Conservation (phyloP, 2,113 vertebrate genomes). For the Odontesthes bonariensis region DNA sequence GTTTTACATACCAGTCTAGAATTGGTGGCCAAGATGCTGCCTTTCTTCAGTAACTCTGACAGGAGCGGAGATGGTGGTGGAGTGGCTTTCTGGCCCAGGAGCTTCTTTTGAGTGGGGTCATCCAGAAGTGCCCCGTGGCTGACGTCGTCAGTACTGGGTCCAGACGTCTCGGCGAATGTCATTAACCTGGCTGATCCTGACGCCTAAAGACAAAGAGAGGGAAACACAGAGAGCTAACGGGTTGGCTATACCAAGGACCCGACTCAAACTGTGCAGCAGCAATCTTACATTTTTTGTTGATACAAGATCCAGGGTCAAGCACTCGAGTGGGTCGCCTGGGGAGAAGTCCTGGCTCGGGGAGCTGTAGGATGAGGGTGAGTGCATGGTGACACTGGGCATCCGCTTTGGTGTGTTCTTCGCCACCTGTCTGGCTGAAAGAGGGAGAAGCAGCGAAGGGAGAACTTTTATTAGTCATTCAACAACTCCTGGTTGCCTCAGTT, state of each 20-base stretch:
- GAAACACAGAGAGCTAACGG: background rate
- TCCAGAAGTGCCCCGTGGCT: conserved; percentile 90
- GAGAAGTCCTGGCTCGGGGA: conserved; percentile 90
- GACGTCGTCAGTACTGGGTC: conserved; percentile 86
- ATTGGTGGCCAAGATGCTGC: conserved; percentile 93
- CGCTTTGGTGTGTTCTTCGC: conserved; percentile 91
- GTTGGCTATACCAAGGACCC: too few species aligned
- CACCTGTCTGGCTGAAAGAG: conserved; percentile 90
- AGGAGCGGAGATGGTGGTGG: conserved; percentile 96
- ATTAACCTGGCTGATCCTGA: conserved; percentile 88
- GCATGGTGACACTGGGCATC: conserved; percentile 85
- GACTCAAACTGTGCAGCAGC: background rate
- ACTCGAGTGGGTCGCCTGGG: conserved; percentile 85
- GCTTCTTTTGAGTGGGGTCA: conserved; percentile 94
- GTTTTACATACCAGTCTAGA: conserved; percentile 89
- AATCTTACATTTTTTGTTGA: conserved; percentile 71
- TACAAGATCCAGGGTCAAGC: conserved; percentile 83
- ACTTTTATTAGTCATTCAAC: conserved; percentile 29
- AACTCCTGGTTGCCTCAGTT: background rate
- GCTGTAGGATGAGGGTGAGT: conserved; percentile 87
- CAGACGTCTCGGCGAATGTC: conserved; percentile 84
- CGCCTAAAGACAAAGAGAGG: conserved; percentile 70
- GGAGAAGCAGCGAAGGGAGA: conserved; percentile 44
- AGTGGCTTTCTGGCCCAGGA: conserved; percentile 92
- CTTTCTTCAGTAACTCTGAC: conserved; percentile 98